These are phyloP conservation scores for Xiphydria camelus DNA, from an alignment of 2,888 invertebrate genomes.

Conservation along the genomic window DNA sequence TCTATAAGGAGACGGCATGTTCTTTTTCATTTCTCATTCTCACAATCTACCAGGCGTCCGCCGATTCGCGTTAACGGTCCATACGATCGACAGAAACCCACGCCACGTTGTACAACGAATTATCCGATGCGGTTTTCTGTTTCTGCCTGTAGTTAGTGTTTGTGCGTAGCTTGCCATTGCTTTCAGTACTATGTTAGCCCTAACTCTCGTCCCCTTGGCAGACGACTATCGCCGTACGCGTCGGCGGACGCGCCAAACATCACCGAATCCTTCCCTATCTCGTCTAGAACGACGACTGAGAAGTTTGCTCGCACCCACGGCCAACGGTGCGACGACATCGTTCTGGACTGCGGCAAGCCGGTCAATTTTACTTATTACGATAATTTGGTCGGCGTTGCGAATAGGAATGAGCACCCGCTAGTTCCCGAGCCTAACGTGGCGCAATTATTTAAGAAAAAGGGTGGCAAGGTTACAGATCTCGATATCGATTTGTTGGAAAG, in stretches of 20 bases:
- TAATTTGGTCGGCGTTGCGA: conserved; percentile 82
- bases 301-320: conserved; percentile 40
- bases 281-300: conserved; percentile 24
- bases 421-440: conserved; percentile 83
- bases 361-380: conserved; percentile 90
- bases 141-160: conserved; percentile 57
- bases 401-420: conserved; percentile 78
- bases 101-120: conserved; percentile 4
- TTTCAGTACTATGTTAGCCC: conserved; percentile 53
- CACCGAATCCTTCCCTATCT: conserved; percentile 28
- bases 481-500: conserved; percentile 76
- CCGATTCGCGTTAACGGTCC: too few species aligned
- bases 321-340: conserved; percentile 63
- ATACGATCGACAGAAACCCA: too few species aligned
- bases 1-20: too few species aligned
- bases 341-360: conserved; percentile 80
- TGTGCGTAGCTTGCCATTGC: conserved; percentile 55
- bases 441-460: conserved; percentile 74
- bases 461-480: conserved; percentile 65
- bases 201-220: conserved; percentile 54
- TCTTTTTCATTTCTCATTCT: too few species aligned
- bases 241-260: conserved; percentile 47
- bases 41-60: too few species aligned
- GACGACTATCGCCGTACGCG: conserved; percentile 51
- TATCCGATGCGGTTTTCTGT: conserved; percentile 46